Percentiles rank a stretch among this genome's conserved stretches.
Evolutionary conservation across 2,888 invertebrate genomes (phyloP).

Genomic region (Chloroclysta siterata): DNA sequence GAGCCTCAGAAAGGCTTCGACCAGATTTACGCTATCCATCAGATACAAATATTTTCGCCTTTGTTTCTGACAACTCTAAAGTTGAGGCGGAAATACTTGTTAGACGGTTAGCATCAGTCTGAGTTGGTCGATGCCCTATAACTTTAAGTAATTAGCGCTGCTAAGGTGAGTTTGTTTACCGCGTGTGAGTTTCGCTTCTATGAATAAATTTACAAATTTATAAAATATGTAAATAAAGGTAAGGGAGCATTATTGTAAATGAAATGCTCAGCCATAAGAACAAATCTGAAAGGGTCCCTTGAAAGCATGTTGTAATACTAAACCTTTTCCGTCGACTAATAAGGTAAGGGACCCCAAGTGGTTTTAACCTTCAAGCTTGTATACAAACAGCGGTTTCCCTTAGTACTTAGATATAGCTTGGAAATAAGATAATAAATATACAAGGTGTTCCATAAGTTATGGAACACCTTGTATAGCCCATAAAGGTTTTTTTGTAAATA

Average conservation of each 20-base stretch:
- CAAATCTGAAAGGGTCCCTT: slow-evolving; percentile 42
- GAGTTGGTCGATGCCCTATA: too few species aligned
- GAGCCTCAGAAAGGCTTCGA: too few species aligned
- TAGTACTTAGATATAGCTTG: slow-evolving; percentile 1
- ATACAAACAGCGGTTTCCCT: slow-evolving; percentile 16
- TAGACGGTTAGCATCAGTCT: too few species aligned
- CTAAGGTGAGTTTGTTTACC: too few species aligned
- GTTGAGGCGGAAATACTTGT: too few species aligned
- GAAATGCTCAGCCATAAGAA: slow-evolving; percentile 41
- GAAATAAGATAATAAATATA: not conserved
- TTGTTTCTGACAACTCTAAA: too few species aligned
- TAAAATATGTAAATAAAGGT: slow-evolving; percentile 22
- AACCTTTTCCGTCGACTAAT: slow-evolving; percentile 44
- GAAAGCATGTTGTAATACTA: slow-evolving; percentile 44
- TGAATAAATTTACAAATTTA: not conserved
- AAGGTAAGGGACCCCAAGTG: slow-evolving; percentile 40
- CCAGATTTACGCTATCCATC: too few species aligned
- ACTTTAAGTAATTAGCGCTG: too few species aligned
- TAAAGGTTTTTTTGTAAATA: too few species aligned
- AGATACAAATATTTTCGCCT: too few species aligned
- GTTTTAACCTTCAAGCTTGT: slow-evolving; percentile 34
- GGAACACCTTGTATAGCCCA: too few species aligned
- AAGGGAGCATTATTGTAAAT: slow-evolving; percentile 33
- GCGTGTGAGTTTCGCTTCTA: not conserved
- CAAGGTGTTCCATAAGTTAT: too few species aligned